Percentiles rank a stretch among this genome's conserved stretches.
phyloP scores from a whole-genome alignment of 2,888 invertebrate genomes.

The Cephus runcator region DNA sequence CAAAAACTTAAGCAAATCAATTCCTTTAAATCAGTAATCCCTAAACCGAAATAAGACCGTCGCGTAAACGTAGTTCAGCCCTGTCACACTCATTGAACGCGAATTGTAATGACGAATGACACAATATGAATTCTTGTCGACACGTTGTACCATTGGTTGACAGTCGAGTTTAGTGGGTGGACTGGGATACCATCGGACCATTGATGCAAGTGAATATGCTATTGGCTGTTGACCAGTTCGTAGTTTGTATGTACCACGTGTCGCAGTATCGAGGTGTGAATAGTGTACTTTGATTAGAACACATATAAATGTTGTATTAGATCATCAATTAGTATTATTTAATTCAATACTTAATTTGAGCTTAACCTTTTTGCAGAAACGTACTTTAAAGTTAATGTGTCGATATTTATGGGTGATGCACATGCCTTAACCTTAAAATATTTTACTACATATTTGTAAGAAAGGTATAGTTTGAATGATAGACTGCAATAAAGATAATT shows the following conservation, averaged over 20 bases:
- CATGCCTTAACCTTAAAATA: background rate
- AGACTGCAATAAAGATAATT: background rate
- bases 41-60: background rate
- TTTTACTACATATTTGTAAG: background rate
- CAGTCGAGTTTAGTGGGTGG: background rate
- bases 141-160: background rate
- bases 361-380: background rate
- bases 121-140: background rate
- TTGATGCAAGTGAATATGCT: background rate
- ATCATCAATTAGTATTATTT: background rate
- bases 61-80: too few species aligned
- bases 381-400: background rate
- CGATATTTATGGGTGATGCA: background rate
- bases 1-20: background rate
- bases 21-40: background rate
- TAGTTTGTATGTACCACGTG: background rate
- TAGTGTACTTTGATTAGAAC: background rate
- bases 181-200: background rate
- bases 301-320: background rate
- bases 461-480: background rate
- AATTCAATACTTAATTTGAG: background rate
- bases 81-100: background rate
- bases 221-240: background rate
- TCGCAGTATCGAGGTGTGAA: background rate
- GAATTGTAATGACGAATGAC: background rate